Evolutionary conservation across 2,113 vertebrate genomes (phyloP).

Genomic region (Nipponia nippon): DNA sequence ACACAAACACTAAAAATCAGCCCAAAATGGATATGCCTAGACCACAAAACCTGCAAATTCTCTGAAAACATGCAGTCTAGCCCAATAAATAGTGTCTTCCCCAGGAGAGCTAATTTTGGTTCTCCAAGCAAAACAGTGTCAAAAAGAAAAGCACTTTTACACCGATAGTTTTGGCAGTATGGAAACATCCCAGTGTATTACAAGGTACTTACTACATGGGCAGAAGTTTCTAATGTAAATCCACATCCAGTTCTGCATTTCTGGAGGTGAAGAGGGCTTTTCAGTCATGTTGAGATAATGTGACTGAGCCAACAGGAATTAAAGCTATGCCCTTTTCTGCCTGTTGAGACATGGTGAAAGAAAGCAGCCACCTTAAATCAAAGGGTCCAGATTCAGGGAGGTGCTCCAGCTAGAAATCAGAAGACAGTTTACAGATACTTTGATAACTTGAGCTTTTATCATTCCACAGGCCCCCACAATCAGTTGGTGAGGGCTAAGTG

Average conservation of each 20-base stretch:
- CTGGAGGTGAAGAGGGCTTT: neutral
- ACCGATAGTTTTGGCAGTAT: neutral
- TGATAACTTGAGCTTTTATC: constrained; percentile 40
- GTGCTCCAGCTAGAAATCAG: constrained; percentile 36
- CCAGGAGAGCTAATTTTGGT: neutral
- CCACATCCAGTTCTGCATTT: neutral
- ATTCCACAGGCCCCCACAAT: constrained; percentile 27
- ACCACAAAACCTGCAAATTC: neutral
- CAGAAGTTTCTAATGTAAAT: neutral
- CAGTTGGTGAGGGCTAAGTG: constrained; percentile 30
- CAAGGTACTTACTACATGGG: neutral
- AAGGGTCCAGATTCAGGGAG: constrained; percentile 35
- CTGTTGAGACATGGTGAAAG: constrained; percentile 49
- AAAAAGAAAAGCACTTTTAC: neutral
- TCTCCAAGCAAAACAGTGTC: neutral
- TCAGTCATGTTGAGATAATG: neutral
- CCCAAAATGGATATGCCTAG: neutral
- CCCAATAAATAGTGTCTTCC: neutral
- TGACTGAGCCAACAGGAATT: constrained; percentile 16
- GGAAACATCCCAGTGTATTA: neutral
- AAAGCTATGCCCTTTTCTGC: constrained; percentile 30
- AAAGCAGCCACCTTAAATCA: constrained; percentile 57
- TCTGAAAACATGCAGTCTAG: neutral
- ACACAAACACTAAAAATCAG: neutral
- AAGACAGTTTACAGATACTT: constrained; percentile 25